These are phyloP conservation scores for Sardina pilchardus DNA, from an alignment of 2,113 vertebrate genomes.

Conservation along the genomic window DNA sequence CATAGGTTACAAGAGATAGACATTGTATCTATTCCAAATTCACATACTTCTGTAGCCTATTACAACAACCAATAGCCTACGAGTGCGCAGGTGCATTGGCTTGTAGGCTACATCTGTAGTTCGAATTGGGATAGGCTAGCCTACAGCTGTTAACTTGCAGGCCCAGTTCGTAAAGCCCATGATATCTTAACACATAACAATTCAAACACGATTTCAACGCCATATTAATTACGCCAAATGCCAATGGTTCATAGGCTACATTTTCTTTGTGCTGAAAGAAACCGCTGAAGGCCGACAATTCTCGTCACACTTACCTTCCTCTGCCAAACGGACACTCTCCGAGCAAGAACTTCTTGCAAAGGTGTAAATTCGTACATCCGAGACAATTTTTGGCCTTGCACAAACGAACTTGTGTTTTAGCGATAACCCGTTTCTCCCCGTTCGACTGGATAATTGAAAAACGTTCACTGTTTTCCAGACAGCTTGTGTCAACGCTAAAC, in stretches of 20 bases:
- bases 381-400: constrained; percentile 55
- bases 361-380: constrained; percentile 59
- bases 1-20: too few relatives aligned
- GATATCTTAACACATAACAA: too few relatives aligned
- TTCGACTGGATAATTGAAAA: neutral
- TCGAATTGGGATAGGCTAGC: too few relatives aligned
- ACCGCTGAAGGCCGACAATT: neutral
- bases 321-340: constrained; percentile 44
- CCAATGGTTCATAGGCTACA: too few relatives aligned
- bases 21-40: too few relatives aligned
- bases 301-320: constrained; percentile 38
- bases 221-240: neutral
- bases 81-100: too few relatives aligned
- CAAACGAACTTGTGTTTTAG: constrained; percentile 50
- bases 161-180: too few relatives aligned
- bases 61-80: neutral
- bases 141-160: too few relatives aligned
- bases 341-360: constrained; percentile 64
- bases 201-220: neutral
- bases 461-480: neutral
- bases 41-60: neutral
- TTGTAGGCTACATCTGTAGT: too few relatives aligned
- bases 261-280: too few relatives aligned
- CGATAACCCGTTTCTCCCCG: constrained; percentile 57
- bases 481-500: fast-evolving